These are phyloP conservation scores for Acomys russatus DNA, from an alignment of 2,797 vertebrate genomes.

Conservation along the genomic window DNA sequence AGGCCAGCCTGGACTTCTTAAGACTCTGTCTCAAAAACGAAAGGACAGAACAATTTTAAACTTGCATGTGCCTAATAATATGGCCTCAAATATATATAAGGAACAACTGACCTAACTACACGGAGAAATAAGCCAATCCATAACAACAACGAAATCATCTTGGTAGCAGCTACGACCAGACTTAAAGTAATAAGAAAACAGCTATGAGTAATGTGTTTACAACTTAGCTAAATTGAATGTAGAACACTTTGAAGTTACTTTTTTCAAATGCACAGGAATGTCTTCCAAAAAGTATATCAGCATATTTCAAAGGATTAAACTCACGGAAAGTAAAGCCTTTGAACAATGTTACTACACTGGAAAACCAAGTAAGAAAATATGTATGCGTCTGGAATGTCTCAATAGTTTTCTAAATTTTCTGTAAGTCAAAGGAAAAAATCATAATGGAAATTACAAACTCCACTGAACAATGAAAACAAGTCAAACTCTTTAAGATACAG, in stretches of 20 bases:
- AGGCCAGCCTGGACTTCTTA: not conserved
- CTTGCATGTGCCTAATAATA: constrained; percentile 30
- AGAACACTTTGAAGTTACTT: constrained; percentile 25
- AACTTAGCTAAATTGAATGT: constrained; percentile 35
- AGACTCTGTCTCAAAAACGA: not conserved
- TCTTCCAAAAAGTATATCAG: constrained; percentile 49
- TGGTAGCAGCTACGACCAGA: constrained; percentile 41
- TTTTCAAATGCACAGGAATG: constrained; percentile 38
- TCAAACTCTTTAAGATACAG: constrained; percentile 39
- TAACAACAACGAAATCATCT: constrained; percentile 66
- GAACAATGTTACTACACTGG: not conserved
- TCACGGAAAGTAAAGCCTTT: constrained; percentile 30
- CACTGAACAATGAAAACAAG: constrained; percentile 58
- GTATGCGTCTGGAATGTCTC: not conserved
- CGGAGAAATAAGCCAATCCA: constrained; percentile 64
- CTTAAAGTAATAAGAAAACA: constrained; percentile 61
- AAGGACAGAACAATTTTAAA: constrained; percentile 8
- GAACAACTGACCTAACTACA: constrained; percentile 55
- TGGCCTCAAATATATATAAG: constrained; percentile 48
- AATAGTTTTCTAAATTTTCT: constrained; percentile 56
- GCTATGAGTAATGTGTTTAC: constrained; percentile 42
- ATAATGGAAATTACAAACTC: constrained; percentile 48
- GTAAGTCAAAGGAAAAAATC: constrained; percentile 20
- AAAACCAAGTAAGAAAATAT: constrained; percentile 63
- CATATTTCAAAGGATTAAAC: constrained; percentile 65